Conservation (phyloP, 2,113 vertebrate species). For the Salvelinus sp. region DNA sequence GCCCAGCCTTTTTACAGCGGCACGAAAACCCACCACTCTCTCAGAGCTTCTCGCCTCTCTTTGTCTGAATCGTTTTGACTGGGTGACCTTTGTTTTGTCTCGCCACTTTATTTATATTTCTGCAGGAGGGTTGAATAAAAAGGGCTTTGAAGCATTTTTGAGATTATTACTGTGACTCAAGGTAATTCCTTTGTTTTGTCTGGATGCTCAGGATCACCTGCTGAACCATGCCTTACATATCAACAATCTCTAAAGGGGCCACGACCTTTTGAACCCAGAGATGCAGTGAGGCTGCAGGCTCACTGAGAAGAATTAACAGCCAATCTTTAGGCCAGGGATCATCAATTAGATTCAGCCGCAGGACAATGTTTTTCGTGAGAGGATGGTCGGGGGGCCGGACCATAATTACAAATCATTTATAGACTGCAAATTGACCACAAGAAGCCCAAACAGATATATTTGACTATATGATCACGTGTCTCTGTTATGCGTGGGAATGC, state of each 20-base stretch:
- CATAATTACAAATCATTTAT: no score
- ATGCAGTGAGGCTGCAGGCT: constrained; percentile 7
- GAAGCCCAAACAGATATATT: no score
- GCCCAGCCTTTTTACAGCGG: constrained; percentile 13
- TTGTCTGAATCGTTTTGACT: background rate
- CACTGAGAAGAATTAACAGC: constrained; percentile 7
- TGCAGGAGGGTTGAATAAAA: background rate
- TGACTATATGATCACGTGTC: no score
- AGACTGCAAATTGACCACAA: no score
- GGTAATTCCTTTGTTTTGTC: constrained; percentile 6
- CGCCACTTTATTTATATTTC: constrained; percentile 16
- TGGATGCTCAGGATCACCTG: background rate
- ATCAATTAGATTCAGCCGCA: no score
- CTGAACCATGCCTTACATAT: background rate
- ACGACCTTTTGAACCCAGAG: constrained; percentile 20
- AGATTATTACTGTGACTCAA: background rate
- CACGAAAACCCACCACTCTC: constrained; percentile 1
- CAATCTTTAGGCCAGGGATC: background rate
- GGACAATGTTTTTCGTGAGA: no score
- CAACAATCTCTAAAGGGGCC: constrained; percentile 10
- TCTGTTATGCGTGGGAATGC: no score
- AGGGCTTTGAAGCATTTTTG: background rate
- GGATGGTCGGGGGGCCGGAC: no score
- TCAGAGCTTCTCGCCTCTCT: background rate
- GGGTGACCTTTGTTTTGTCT: constrained; percentile 12